Evolutionary conservation across 2,797 vertebrate genomes (phyloP).

Genomic region (Urosaurus nigricauda): DNA sequence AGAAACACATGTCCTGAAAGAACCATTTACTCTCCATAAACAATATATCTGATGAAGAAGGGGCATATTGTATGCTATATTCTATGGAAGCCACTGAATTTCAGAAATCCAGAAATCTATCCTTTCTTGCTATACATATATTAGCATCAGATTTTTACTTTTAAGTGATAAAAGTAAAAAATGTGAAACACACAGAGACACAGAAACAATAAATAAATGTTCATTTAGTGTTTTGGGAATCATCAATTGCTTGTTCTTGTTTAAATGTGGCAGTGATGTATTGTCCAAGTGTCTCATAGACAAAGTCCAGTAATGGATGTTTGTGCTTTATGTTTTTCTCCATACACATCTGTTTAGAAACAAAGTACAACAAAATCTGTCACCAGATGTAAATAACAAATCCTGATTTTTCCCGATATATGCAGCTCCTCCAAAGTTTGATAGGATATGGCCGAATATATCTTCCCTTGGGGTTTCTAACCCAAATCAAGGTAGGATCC

Average conservation of each 20-base stretch:
- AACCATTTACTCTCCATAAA: neutral
- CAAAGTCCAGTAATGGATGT: constrained; percentile 83
- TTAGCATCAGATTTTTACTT: constrained; percentile 21
- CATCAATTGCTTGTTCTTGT: constrained; percentile 88
- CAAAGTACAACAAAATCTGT: constrained; percentile 60
- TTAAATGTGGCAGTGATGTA: constrained; percentile 81
- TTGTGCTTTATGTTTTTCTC: constrained; percentile 88
- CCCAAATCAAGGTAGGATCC: constrained; percentile 98
- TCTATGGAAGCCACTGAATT: constrained; percentile 5
- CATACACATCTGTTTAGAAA: constrained; percentile 79
- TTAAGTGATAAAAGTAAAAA: constrained; percentile 48
- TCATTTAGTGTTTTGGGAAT: constrained; percentile 85
- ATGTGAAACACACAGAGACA: constrained; percentile 14
- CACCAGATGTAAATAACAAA: constrained; percentile 88
- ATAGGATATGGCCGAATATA: constrained; percentile 96
- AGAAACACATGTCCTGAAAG: neutral
- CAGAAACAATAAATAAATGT: constrained; percentile 71
- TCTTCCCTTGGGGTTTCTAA: constrained; percentile 99
- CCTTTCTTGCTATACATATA: neutral
- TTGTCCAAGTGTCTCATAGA: constrained; percentile 83
- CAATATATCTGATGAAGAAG: neutral
- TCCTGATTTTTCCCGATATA: constrained; percentile 92
- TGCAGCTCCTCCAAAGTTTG: constrained; percentile 89
- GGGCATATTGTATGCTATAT: neutral
- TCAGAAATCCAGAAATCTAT: neutral